phyloP scores from a whole-genome alignment of 2,888 invertebrate species.

The Steinernema carpocapsae region DNA sequence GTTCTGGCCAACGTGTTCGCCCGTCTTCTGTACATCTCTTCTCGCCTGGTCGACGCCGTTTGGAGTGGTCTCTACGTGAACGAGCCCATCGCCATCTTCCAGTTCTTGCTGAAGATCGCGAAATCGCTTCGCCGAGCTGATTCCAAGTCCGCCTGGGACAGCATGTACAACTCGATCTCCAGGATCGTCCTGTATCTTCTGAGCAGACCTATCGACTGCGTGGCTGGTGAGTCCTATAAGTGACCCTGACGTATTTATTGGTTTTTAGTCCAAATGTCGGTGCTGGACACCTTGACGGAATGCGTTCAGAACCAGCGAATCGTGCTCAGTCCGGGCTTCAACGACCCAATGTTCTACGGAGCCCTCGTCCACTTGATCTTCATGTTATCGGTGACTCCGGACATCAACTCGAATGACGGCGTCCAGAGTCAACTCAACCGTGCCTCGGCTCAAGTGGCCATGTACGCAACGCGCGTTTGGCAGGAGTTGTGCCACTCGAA shows the following conservation, averaged over 20 bases:
- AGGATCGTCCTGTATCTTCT: conserved; percentile 88
- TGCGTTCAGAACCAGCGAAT: conserved; percentile 58
- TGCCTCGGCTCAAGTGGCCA: conserved; percentile 75
- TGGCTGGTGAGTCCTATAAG: conserved; percentile 60
- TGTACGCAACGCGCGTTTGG: conserved; percentile 93
- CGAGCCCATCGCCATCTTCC: conserved; percentile 89
- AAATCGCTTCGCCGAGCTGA: conserved; percentile 70
- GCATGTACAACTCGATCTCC: conserved; percentile 90
- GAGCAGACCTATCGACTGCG: conserved; percentile 85
- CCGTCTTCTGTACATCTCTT: conserved; percentile 7
- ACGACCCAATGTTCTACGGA: conserved; percentile 78
- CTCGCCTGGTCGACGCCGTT: conserved; percentile 84
- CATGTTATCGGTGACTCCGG: conserved; percentile 69
- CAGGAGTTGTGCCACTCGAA: conserved; percentile 94
- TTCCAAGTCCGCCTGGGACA: conserved; percentile 74
- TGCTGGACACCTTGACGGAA: conserved; percentile 74
- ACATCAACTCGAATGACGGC: conserved; percentile 40
- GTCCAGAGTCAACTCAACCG: background rate
- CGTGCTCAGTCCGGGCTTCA: conserved; percentile 42
- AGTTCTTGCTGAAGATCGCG: conserved; percentile 90
- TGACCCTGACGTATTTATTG: background rate
- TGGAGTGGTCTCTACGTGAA: conserved; percentile 91
- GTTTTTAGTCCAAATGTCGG: conserved; percentile 89
- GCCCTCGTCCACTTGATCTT: conserved; percentile 88
- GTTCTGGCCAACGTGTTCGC: conserved; percentile 12